Conservation (phyloP, 2,113 vertebrate species). For the Epinephelus fuscoguttatus region DNA sequence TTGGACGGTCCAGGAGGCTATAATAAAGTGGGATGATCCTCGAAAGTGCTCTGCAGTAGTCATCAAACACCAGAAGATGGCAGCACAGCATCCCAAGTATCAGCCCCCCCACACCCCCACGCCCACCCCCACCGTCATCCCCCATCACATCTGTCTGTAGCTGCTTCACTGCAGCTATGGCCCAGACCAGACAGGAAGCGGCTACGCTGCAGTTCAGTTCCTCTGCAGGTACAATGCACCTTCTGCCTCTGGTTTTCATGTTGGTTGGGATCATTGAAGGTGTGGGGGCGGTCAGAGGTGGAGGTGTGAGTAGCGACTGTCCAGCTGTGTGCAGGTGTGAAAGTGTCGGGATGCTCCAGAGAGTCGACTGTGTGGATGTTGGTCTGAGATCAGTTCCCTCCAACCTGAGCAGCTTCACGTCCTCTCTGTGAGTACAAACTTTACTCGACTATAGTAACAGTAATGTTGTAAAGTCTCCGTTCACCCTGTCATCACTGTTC, state of each 20-base stretch:
- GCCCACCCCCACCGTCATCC: neutral
- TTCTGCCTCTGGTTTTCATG: neutral
- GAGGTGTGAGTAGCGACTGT: neutral
- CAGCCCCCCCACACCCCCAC: too few relatives aligned
- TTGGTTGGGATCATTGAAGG: neutral
- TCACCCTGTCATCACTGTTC: too few relatives aligned
- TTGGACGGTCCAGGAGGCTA: too few relatives aligned
- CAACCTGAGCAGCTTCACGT: constrained; percentile 29
- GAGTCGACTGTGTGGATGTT: constrained; percentile 25
- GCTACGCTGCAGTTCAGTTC: neutral
- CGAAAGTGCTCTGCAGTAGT: neutral
- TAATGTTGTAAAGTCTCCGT: too few relatives aligned
- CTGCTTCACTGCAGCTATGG: neutral
- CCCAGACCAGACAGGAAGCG: neutral
- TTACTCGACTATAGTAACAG: neutral
- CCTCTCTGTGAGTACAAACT: constrained; percentile 36
- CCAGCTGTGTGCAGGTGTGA: constrained; percentile 40
- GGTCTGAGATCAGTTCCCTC: constrained; percentile 33
- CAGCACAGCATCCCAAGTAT: neutral
- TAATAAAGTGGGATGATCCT: neutral
- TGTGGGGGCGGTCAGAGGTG: neutral
- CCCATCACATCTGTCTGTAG: neutral
- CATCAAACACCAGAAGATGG: neutral
- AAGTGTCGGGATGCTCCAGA: neutral
- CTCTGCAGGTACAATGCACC: constrained; percentile 8